These are phyloP conservation scores for Mareca penelope DNA, from an alignment of 2,797 vertebrate species.

Conservation along the genomic window DNA sequence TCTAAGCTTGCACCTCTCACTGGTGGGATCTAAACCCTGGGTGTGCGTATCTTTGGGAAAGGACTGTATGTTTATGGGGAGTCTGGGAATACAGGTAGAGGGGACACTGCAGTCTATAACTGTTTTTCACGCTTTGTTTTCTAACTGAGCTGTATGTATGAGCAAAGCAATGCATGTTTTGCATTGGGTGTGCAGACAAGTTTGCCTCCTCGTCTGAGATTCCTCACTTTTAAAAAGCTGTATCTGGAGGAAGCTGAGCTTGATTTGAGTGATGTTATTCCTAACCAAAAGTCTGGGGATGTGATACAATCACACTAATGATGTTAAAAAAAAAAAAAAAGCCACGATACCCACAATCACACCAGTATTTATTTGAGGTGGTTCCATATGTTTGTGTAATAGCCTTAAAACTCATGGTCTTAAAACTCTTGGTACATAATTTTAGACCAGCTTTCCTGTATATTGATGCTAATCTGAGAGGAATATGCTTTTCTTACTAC, in stretches of 20 bases:
- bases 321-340: not conserved
- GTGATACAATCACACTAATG: not conserved
- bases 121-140: not conserved
- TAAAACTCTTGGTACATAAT: not conserved
- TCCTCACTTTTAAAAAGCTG: not conserved
- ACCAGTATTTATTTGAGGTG: not conserved
- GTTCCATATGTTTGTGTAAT: not conserved
- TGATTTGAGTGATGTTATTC: not conserved
- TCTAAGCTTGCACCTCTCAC: not conserved
- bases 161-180: not conserved
- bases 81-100: not conserved
- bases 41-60: not conserved
- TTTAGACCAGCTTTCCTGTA: not conserved
- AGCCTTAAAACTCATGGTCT: not conserved
- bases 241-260: not conserved
- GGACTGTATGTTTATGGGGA: fast-evolving
- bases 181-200: not conserved
- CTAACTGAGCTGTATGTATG: not conserved
- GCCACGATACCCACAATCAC: not conserved
- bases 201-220: not conserved
- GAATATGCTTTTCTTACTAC: not conserved
- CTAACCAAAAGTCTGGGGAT: not conserved
- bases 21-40: not conserved
- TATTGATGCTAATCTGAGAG: not conserved
- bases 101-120: not conserved